These are phyloP conservation scores for Catharus minimus DNA, from an alignment of 2,113 vertebrate species.

Conservation along the genomic window DNA sequence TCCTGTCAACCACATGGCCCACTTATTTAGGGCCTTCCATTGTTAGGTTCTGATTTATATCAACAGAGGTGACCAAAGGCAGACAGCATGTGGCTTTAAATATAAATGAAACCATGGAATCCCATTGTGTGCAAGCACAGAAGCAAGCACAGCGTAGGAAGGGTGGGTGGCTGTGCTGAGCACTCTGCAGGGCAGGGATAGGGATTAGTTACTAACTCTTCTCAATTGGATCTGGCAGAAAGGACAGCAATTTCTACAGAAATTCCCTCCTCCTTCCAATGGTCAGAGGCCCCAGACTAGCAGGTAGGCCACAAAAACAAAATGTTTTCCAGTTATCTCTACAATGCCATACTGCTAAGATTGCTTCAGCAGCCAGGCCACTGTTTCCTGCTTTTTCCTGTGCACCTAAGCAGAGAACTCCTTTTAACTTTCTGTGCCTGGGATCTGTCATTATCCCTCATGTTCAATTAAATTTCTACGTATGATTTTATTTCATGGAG, in stretches of 20 bases:
- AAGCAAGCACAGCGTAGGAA: not conserved
- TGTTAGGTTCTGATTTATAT: constrained; percentile 10
- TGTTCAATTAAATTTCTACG: not conserved
- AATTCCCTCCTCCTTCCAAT: not conserved
- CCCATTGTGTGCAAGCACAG: not conserved
- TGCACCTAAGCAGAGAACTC: not conserved
- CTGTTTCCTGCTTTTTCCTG: not conserved
- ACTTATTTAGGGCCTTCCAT: not conserved
- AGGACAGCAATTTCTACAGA: not conserved
- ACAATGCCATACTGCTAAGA: not conserved
- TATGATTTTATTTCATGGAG: not conserved
- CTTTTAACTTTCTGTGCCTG: not conserved
- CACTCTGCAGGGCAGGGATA: not conserved
- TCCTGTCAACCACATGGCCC: not conserved
- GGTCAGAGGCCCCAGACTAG: not conserved
- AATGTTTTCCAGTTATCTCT: not conserved
- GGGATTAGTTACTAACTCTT: not conserved
- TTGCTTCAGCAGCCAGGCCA: not conserved
- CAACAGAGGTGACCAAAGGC: not conserved
- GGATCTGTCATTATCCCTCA: not conserved
- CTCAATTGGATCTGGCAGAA: not conserved
- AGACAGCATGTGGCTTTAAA: not conserved
- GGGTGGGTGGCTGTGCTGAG: not conserved
- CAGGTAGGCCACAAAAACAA: not conserved
- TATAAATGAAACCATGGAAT: not conserved